A percentile compares a stretch with the other conserved stretches of the same genome.
Evolutionary conservation across 2,113 vertebrate genomes (phyloP).

Genomic region (Trogon melanurus): DNA sequence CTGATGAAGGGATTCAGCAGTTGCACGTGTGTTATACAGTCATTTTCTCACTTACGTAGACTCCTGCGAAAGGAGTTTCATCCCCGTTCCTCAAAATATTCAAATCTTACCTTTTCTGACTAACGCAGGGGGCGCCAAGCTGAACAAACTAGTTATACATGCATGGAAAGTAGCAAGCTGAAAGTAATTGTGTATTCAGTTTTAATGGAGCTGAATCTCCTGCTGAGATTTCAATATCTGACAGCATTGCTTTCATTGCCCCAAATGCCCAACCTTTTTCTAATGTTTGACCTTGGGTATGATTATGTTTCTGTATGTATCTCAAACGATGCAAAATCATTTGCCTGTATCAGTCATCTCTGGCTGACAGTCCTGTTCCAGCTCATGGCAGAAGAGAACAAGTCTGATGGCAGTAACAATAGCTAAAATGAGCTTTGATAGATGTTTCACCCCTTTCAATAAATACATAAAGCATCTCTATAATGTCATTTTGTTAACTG

Average conservation of each 20-base stretch:
- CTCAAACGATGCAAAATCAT: slow-evolving; percentile 69
- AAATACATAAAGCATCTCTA: slow-evolving; percentile 56
- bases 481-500: slow-evolving; percentile 59
- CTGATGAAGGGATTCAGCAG: not conserved
- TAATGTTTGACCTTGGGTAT: slow-evolving; percentile 77
- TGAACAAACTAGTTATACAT: slow-evolving; percentile 77
- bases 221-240: slow-evolving; percentile 82
- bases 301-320: slow-evolving; percentile 73
- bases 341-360: slow-evolving; percentile 64
- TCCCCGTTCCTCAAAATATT: slow-evolving; percentile 39
- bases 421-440: slow-evolving; percentile 62
- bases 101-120: slow-evolving; percentile 47
- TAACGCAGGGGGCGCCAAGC: slow-evolving; percentile 62
- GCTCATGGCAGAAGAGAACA: slow-evolving; percentile 38
- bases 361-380: slow-evolving; percentile 54
- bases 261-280: slow-evolving; percentile 74
- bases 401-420: slow-evolving; percentile 47
- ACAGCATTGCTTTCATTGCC: slow-evolving; percentile 75
- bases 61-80: not conserved
- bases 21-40: not conserved
- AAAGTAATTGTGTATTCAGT: slow-evolving; percentile 77
- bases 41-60: not conserved
- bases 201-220: slow-evolving; percentile 79
- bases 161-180: slow-evolving; percentile 65
- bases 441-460: slow-evolving; percentile 46